phyloP scores from a whole-genome alignment of 2,113 vertebrate species.

The Parotia lawesii region DNA sequence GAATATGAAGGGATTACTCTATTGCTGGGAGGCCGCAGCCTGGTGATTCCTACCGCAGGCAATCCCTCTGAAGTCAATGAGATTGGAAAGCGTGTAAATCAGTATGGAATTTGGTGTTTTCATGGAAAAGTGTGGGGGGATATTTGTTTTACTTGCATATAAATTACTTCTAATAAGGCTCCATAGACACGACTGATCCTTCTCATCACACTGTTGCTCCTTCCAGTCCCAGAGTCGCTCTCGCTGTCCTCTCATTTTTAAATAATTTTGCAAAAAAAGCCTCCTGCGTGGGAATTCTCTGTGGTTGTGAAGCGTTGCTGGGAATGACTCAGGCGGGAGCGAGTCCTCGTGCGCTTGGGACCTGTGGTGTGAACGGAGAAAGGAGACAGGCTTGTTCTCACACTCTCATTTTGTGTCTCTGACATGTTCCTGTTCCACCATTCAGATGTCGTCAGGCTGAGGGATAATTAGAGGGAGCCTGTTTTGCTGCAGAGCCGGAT shows the following conservation, averaged over 20 bases:
- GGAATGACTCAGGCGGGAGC: background rate
- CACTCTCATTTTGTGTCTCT: background rate
- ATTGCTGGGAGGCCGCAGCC: background rate
- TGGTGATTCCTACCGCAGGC: background rate
- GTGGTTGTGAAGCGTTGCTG: background rate
- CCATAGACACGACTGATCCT: background rate
- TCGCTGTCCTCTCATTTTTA: background rate
- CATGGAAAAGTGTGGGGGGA: background rate
- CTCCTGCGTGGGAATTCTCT: background rate
- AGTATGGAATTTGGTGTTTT: background rate
- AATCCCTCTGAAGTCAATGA: slow-evolving; percentile 25
- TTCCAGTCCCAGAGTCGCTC: background rate
- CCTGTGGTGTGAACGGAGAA: background rate
- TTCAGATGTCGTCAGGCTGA: background rate
- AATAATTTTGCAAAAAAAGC: background rate
- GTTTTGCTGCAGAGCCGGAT: background rate
- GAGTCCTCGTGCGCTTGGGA: background rate
- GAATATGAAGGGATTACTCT: background rate
- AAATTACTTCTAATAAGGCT: background rate
- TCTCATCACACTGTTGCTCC: background rate
- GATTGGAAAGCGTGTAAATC: slow-evolving; percentile 12
- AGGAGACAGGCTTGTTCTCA: background rate
- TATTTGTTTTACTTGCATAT: background rate
- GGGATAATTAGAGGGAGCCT: slow-evolving; percentile 30
- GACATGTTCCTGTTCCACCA: background rate